Base-by-base conservation (phyloP, 2,797 vertebrate species). In the Paratrypauchen microcephalus region DNA sequence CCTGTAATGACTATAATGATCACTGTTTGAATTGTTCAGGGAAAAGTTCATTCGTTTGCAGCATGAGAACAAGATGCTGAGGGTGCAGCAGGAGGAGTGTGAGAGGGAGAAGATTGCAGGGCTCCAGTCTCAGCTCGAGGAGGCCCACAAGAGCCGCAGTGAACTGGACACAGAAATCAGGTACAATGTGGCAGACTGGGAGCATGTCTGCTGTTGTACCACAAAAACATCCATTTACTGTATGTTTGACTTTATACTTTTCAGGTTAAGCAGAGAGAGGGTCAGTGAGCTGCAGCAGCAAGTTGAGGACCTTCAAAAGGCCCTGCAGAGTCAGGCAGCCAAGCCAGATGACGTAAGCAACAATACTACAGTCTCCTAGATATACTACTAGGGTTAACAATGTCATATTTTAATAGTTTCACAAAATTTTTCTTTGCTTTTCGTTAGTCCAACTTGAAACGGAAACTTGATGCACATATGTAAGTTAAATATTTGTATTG, bases 21-120 rank as follows among this genome's bases (percentile, higher is more conserved):
- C 65, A 60, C 50, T 65, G n/a, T 69, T 2, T 73, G 0, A 66
- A 23, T 16, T 75, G 5, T 75, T 56, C 74, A 99, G 97, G 81
- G 97, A 99, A 68, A 96, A 95, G 91, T 97, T 99, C 86, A 98
- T 99, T 85, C 90, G 90, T 57, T 91, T 99, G 78, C 96, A 98
- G 82, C 97, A 98, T 76, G 97, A 99, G 89, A 99, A 99, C 83
- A 99, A 97, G 91, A 98, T 99, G 96, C 92, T 99, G 47, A 92
- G 93, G 0, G 90, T 99, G 69, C 94, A 98, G 78, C 96, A 97
- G 90, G 96, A 98, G 67, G 96, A 96, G 2, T 94, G 80, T 0
- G 96, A 97, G 89, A 95, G 94, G 0, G 93, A 96, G 60, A 95
- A 92, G 62, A 96, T 99, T 3, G 73, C 80, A 0, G 87, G 93